phyloP scores from a whole-genome alignment of 2,113 vertebrate species.

The Podiceps cristatus region DNA sequence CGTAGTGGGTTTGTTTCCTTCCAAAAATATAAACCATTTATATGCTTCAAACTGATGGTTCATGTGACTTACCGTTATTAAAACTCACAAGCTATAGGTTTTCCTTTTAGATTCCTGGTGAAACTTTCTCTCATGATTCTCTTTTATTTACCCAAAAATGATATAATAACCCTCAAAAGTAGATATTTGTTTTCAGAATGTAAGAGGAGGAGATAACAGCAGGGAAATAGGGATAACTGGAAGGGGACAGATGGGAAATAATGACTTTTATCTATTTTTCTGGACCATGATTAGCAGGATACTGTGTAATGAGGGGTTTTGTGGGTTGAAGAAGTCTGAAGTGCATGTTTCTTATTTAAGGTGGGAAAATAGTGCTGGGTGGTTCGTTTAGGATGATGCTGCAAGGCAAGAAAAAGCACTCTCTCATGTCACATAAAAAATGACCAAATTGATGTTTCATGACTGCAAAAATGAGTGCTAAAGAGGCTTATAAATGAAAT shows the following conservation, averaged over 20 bases:
- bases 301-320: not conserved
- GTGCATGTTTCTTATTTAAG: constrained; percentile 1
- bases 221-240: not conserved
- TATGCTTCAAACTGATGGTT: not conserved
- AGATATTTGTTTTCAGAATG: not conserved
- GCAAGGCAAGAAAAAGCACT: constrained; percentile 23
- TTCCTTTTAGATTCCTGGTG: not conserved
- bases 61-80: not conserved
- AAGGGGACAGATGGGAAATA: not conserved
- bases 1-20: not conserved
- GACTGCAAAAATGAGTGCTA: constrained; percentile 24
- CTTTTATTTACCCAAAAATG: not conserved
- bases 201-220: not conserved
- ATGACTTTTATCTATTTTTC: not conserved
- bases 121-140: not conserved
- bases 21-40: not conserved
- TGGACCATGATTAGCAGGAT: not conserved
- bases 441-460: not conserved
- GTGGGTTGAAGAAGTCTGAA: not conserved
- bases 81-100: not conserved
- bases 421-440: not conserved
- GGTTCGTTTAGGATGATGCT: constrained; percentile 7
- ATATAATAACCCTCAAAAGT: not conserved
- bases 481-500: not conserved
- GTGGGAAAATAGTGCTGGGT: not conserved